These are phyloP conservation scores for Balaeniceps rex DNA, from an alignment of 2,113 vertebrate species.

Conservation along the genomic window DNA sequence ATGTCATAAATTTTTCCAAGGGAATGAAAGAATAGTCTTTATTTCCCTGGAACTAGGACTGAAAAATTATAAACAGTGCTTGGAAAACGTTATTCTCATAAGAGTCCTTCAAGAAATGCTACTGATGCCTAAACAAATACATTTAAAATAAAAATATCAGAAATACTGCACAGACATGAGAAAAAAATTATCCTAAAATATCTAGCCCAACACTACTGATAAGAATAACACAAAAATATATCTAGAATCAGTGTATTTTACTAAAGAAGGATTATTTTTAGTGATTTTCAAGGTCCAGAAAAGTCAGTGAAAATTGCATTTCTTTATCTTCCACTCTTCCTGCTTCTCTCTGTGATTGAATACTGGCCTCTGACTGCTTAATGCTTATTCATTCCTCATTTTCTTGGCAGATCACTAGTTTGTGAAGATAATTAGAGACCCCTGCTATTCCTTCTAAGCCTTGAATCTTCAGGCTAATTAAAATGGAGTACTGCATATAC, in stretches of 20 bases:
- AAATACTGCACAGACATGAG: neutral
- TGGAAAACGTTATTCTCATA: neutral
- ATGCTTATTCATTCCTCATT: conserved; percentile 59
- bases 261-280: conserved; percentile 6
- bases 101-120: neutral
- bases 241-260: neutral
- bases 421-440: conserved; percentile 65
- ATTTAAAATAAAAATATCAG: neutral
- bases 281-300: neutral
- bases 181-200: neutral
- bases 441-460: conserved; percentile 50
- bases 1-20: conserved; percentile 9
- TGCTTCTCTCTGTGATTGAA: conserved; percentile 44
- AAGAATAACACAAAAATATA: neutral
- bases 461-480: conserved; percentile 69
- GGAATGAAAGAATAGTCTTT: neutral
- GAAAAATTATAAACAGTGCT: conserved; percentile 17
- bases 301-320: conserved; percentile 23
- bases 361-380: conserved; percentile 52
- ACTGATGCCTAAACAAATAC: neutral
- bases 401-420: conserved; percentile 61
- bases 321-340: conserved; percentile 39
- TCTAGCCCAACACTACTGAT: neutral
- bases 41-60: neutral
- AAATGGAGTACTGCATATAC: conserved; percentile 38